A percentile compares a stretch with the other conserved stretches of the same genome.
Conservation (phyloP, 2,797 vertebrate species). For the Phataginus tricuspis region DNA sequence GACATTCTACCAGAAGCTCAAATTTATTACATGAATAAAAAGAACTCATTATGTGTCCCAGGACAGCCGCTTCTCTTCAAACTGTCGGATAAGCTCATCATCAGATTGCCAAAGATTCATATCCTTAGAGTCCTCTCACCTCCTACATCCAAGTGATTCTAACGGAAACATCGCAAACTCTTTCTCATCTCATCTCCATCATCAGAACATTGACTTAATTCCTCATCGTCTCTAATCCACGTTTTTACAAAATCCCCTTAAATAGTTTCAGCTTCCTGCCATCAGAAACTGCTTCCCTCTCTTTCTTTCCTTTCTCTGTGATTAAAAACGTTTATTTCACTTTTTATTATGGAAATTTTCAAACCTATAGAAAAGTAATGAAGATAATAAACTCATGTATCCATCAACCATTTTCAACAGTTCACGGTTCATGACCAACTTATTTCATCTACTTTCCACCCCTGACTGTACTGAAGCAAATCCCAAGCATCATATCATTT, state of each 20-base stretch:
- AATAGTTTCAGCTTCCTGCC: not conserved
- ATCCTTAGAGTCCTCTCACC: not conserved
- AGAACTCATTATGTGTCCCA: not conserved
- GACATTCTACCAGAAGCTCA: not conserved
- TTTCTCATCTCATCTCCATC: not conserved
- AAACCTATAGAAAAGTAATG: not conserved
- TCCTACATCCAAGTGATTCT: not conserved
- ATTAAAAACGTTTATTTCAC: not conserved
- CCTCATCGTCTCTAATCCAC: not conserved
- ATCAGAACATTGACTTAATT: not conserved
- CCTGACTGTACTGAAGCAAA: not conserved
- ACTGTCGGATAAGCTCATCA: not conserved
- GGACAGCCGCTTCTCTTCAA: not conserved
- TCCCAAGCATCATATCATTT: not conserved
- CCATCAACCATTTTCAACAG: not conserved
- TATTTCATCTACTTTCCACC: not conserved
- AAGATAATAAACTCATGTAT: not conserved
- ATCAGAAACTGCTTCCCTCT: not conserved
- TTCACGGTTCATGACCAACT: not conserved
- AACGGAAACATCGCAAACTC: not conserved
- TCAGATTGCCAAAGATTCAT: not conserved
- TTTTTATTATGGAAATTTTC: conserved; percentile 22
- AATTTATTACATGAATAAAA: not conserved
- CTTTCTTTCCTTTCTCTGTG: not conserved
- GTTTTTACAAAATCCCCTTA: not conserved